These are phyloP conservation scores for Leptarthrus brevirostris DNA, from an alignment of 2,888 invertebrate species.

Conservation along the genomic window DNA sequence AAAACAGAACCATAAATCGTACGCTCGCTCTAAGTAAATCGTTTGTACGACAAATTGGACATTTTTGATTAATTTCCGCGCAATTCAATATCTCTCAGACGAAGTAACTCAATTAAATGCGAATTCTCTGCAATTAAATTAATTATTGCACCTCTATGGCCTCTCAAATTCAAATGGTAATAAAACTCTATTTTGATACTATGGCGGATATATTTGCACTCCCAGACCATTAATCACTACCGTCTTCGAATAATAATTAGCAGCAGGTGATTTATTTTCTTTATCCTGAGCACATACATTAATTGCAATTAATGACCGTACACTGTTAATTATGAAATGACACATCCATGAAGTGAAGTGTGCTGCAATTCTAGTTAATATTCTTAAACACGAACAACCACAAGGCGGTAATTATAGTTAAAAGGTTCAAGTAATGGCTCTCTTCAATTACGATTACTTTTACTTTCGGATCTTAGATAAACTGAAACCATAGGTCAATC, in stretches of 20 bases:
- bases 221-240: conserved; percentile 25
- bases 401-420: background rate
- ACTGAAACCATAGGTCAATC: too few relatives aligned
- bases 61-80: conserved; percentile 24
- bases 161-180: background rate
- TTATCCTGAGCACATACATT: conserved; percentile 32
- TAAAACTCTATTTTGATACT: conserved; percentile 10
- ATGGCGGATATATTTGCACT: background rate
- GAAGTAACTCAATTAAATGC: conserved; percentile 15
- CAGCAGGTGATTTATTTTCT: conserved; percentile 20
- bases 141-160: conserved; percentile 32
- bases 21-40: background rate
- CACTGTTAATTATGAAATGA: conserved; percentile 15
- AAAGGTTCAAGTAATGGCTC: background rate
- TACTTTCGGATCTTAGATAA: too few relatives aligned
- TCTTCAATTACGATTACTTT: background rate
- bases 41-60: conserved; percentile 12
- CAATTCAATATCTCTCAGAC: conserved; percentile 10
- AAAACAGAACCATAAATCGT: background rate
- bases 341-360: background rate
- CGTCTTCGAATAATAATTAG: conserved; percentile 38
- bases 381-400: background rate
- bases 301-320: conserved; percentile 15
- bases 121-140: conserved; percentile 20
- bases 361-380: background rate